A percentile compares a stretch with the other conserved stretches of the same genome.
These are phyloP conservation scores for Phyllotreta striolata DNA, from an alignment of 2,888 invertebrate species.

Conservation along the genomic window DNA sequence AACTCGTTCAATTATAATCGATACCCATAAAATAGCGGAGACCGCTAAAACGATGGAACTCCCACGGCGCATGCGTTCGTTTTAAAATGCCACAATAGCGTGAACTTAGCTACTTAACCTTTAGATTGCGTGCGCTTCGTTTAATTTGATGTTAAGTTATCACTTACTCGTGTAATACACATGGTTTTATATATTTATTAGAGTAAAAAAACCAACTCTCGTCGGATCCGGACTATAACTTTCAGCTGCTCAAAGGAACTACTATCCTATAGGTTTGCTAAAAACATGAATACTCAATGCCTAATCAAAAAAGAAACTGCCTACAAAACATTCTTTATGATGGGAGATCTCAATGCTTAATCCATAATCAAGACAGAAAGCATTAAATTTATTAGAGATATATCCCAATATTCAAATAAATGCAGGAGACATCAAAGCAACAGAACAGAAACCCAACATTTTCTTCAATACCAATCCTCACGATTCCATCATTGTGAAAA, in stretches of 20 bases:
- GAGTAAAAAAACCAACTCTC: constrained; percentile 48
- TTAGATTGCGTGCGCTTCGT: constrained; percentile 56
- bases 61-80: constrained; percentile 44
- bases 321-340: too few species aligned
- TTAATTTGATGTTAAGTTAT: constrained; percentile 62
- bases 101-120: constrained; percentile 57
- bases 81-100: constrained; percentile 52
- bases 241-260: constrained; percentile 24
- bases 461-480: too few species aligned
- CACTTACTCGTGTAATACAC: constrained; percentile 61
- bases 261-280: too few species aligned
- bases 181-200: constrained; percentile 58
- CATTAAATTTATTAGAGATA: too few species aligned
- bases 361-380: too few species aligned
- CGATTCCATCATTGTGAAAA: too few species aligned
- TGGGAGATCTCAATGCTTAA: too few species aligned
- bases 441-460: too few species aligned
- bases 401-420: too few species aligned
- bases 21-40: constrained; percentile 20
- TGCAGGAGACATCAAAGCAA: too few species aligned
- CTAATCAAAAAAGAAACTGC: too few species aligned
- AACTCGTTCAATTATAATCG: constrained; percentile 10
- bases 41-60: constrained; percentile 35
- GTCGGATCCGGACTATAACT: constrained; percentile 46
- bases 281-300: too few species aligned